Evolutionary conservation across 2,888 invertebrate species (phyloP), one percentile per base, ranked within the genome.

Genomic region (Tinea trinotella): DNA sequence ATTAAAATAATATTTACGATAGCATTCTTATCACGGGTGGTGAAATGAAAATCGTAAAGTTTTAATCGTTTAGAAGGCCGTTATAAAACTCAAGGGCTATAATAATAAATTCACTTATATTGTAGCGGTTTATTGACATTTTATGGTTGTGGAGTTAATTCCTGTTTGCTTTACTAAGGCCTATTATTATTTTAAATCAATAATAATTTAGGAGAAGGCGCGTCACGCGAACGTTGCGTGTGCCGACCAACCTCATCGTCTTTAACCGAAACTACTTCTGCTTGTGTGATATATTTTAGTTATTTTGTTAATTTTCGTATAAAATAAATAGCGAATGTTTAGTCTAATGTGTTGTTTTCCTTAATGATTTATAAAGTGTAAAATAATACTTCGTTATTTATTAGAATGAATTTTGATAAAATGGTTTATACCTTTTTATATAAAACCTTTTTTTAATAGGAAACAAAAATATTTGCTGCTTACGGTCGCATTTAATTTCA

Each of bases 161-260:
- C 24, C 59, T 67, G 62, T 66, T 66, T 66, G 60, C 61, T 61
- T 56, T 59, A 19, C 58, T 59, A 52, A 24, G 55, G 57, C 54
- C 62, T 61, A 64, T 72, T 70, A 74, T 75, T 74, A 74, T 73
- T 71, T 68, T 64, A 66, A 74, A 75, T 74, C 74, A 71, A 74
- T 74, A 75, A 70, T 65, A 67, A 73, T 75, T 73, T 70, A 48
- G 65, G 62, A 44, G 64, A 62, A 59, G 57, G 56, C 58, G 20
- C 55, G 60, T 60, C 74, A 74, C 74, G 74, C 74, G 59, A 74
- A 2, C 55, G 5, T 68, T 62, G 71, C 74, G 74, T 71, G 71
- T 24, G 24, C 24, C 24, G 12, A 1, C 48, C 13, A 7, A 48
- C 50, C 15, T 5, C 24, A 50, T 50, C 50, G 50, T 24, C 24